These are phyloP conservation scores for Caenorhabditis uteleia DNA, from an alignment of 2,888 invertebrate genomes.

Conservation along the genomic window DNA sequence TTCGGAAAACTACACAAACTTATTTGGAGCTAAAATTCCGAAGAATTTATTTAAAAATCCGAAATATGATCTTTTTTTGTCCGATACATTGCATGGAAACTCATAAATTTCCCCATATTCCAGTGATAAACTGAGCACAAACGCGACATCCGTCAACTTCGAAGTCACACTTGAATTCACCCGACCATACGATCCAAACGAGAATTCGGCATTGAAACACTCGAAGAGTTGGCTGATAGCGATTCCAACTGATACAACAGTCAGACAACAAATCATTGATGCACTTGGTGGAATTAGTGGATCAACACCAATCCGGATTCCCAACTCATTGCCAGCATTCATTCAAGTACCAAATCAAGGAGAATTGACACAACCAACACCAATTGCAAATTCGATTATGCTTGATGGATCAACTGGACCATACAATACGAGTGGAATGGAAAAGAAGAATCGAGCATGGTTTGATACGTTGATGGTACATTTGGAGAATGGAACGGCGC, in stretches of 20 bases:
- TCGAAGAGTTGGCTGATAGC: slow-evolving; percentile 38
- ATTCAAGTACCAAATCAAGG: slow-evolving; percentile 66
- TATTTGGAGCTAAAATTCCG: no score
- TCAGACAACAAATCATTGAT: slow-evolving; percentile 21
- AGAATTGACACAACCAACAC: slow-evolving; percentile 48
- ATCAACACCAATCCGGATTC: slow-evolving; percentile 37
- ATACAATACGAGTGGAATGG: slow-evolving; percentile 11
- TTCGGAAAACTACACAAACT: no score
- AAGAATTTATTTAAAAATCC: no score
- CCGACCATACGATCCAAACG: slow-evolving; percentile 47
- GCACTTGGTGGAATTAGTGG: slow-evolving; percentile 25
- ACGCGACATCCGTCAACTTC: slow-evolving; percentile 39
- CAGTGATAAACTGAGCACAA: slow-evolving; percentile 34
- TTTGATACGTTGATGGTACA: slow-evolving; percentile 36
- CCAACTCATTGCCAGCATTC: slow-evolving; percentile 53
- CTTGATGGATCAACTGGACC: slow-evolving; percentile 8
- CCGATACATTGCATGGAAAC: background rate
- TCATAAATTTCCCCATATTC: slow-evolving; percentile 3
- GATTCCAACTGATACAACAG: slow-evolving; percentile 10
- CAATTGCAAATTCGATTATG: slow-evolving; percentile 37
- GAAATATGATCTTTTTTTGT: no score
- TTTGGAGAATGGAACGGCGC: slow-evolving; percentile 10
- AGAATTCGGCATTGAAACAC: slow-evolving; percentile 54
- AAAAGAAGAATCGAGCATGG: slow-evolving; percentile 26
- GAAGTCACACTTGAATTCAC: slow-evolving; percentile 56